phyloP scores from a whole-genome alignment of 2,113 vertebrate species.

The Prionailurus viverrinus region DNA sequence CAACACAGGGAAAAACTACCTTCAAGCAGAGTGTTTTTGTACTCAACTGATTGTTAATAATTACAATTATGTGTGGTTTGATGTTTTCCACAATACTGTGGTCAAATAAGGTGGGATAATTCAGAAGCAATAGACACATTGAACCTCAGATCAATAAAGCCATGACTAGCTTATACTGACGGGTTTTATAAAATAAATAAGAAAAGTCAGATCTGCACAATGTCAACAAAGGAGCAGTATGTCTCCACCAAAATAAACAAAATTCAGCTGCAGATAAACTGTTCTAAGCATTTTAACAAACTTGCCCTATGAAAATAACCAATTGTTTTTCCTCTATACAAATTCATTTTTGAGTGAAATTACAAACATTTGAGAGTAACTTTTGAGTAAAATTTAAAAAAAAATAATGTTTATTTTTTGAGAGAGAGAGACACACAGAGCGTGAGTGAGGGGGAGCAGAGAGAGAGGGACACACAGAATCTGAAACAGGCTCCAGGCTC shows the following conservation, averaged over 20 bases:
- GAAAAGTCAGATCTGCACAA: background rate
- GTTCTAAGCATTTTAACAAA: conserved; percentile 28
- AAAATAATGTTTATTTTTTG: no score
- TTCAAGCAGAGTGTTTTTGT: background rate
- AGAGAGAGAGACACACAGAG: no score
- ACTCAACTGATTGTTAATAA: background rate
- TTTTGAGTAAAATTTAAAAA: background rate
- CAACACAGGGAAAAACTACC: background rate
- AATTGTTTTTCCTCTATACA: background rate
- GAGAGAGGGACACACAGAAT: no score
- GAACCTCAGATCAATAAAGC: conserved; percentile 29
- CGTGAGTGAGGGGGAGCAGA: no score
- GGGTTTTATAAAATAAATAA: conserved; percentile 27
- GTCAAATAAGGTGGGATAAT: conserved; percentile 36
- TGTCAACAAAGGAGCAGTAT: background rate
- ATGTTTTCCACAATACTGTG: background rate
- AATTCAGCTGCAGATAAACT: conserved; percentile 27
- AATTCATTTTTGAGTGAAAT: background rate
- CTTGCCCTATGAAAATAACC: background rate
- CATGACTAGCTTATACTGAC: background rate
- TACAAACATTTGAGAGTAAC: background rate
- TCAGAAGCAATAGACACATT: conserved; percentile 36
- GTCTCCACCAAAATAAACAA: background rate
- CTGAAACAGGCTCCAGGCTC: no score
- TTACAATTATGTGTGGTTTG: background rate